phyloP scores from a whole-genome alignment of 2,113 vertebrate species.

The Ameiurus melas region DNA sequence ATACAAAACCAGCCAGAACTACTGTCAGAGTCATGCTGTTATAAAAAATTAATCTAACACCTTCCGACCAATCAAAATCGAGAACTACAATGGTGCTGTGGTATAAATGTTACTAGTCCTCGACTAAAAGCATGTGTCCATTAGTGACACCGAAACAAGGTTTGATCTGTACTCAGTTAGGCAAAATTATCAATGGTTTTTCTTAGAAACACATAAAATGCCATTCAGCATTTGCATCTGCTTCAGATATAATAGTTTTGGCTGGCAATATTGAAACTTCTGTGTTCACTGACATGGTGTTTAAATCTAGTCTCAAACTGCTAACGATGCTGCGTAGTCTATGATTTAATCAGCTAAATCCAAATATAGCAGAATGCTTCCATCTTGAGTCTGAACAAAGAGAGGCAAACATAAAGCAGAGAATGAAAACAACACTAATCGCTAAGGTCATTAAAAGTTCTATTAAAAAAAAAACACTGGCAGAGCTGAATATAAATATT shows the following conservation, averaged over 20 bases:
- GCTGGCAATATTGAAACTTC: slow-evolving; percentile 31
- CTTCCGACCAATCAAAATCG: neutral
- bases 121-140: neutral
- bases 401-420: neutral
- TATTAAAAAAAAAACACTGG: too few species aligned
- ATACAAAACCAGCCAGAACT: neutral
- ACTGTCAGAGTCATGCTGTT: neutral
- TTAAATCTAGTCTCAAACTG: slow-evolving; percentile 39
- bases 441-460: neutral
- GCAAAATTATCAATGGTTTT: neutral
- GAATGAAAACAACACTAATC: slow-evolving; percentile 17
- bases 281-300: slow-evolving; percentile 43
- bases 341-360: slow-evolving; percentile 43
- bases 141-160: neutral
- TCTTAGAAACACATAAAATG: slow-evolving; percentile 17
- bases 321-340: slow-evolving; percentile 24
- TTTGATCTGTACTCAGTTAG: neutral
- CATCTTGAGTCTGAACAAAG: slow-evolving; percentile 12
- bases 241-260: slow-evolving; percentile 32
- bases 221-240: slow-evolving; percentile 32
- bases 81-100: neutral
- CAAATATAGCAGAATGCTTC: slow-evolving; percentile 40
- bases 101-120: neutral
- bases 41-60: neutral
- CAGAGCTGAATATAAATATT: neutral